Conservation (phyloP, 2,797 vertebrate species). For the Melanotaenia boesemani region DNA sequence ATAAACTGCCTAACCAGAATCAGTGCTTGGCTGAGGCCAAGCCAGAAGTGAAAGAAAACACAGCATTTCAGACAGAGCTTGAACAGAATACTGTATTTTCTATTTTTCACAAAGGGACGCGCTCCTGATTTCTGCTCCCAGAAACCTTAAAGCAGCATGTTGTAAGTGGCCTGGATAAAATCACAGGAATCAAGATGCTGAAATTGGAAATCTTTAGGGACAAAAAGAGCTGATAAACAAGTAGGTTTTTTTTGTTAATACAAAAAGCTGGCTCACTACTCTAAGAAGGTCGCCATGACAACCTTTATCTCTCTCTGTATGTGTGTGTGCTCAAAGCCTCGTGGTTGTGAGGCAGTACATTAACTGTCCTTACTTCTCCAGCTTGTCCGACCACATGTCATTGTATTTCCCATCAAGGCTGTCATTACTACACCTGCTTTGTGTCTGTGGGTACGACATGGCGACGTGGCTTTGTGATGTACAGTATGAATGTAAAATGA, state of each 20-base stretch:
- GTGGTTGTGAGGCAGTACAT: neutral
- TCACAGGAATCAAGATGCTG: too few relatives aligned
- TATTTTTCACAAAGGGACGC: too few relatives aligned
- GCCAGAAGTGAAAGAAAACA: too few relatives aligned
- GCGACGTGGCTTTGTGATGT: neutral
- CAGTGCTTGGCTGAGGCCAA: too few relatives aligned
- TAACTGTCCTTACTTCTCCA: neutral
- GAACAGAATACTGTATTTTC: too few relatives aligned
- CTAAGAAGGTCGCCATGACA: constrained; percentile 66
- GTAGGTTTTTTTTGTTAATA: constrained; percentile 24
- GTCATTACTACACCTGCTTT: neutral
- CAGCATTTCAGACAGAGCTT: too few relatives aligned
- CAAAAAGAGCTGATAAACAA: too few relatives aligned
- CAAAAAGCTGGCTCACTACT: constrained; percentile 40
- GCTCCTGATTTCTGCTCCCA: too few relatives aligned
- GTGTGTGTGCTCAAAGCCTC: neutral
- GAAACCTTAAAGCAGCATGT: too few relatives aligned
- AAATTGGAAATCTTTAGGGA: too few relatives aligned
- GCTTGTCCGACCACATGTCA: neutral
- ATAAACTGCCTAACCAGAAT: too few relatives aligned
- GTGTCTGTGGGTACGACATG: neutral
- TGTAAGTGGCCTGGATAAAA: too few relatives aligned
- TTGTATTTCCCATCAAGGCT: constrained; percentile 11
- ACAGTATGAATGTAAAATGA: neutral
- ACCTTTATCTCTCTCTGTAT: constrained; percentile 38